Percentiles rank a stretch among this genome's conserved stretches.
Evolutionary conservation across 2,888 invertebrate species (phyloP).

Genomic region (Diaphora mendica): DNA sequence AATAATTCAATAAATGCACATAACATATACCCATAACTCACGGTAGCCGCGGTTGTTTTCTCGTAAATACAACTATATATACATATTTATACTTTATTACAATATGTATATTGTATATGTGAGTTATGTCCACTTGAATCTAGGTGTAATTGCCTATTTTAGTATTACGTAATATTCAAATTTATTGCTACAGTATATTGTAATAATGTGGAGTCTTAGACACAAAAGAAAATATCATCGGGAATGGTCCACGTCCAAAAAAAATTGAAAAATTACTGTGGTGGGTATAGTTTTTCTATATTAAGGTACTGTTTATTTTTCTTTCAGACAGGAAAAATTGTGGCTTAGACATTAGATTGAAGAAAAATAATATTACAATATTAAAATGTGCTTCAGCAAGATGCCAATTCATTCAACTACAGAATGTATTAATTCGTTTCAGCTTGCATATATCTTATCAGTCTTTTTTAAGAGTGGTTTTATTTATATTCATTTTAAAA

Average conservation of each 20-base stretch:
- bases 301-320: too few relatives aligned
- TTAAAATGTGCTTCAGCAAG: neutral
- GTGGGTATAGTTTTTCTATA: too few relatives aligned
- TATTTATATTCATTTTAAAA: neutral
- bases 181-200: neutral
- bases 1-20: constrained; percentile 62
- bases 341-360: too few relatives aligned
- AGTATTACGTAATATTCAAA: neutral
- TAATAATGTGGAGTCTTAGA: neutral
- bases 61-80: constrained; percentile 47
- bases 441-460: neutral
- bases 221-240: neutral
- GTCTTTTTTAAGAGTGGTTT: neutral
- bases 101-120: constrained; percentile 25
- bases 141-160: neutral
- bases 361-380: too few relatives aligned
- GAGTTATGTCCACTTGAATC: constrained; percentile 13
- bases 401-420: neutral
- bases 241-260: too few relatives aligned
- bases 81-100: constrained; percentile 50
- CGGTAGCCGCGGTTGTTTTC: constrained; percentile 20
- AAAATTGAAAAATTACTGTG: too few relatives aligned
- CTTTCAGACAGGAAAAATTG: too few relatives aligned
- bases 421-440: neutral
- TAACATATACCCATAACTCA: constrained; percentile 57